Conservation (phyloP, 2,797 vertebrate genomes). For the Knipowitschia caucasica region DNA sequence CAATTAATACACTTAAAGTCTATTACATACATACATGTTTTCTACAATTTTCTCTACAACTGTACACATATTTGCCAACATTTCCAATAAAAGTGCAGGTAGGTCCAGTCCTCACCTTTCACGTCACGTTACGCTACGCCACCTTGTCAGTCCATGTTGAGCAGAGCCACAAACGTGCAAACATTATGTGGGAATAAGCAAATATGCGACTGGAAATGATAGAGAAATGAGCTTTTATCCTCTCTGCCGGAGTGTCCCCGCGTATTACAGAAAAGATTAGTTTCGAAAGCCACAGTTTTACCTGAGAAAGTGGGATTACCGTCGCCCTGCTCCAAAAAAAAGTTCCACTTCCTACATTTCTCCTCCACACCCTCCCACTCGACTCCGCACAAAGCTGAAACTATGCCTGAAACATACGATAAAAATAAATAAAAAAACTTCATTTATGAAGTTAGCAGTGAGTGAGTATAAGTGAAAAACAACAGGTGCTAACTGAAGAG, state of each 20-base stretch:
- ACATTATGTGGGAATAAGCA: neutral
- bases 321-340: slow-evolving; percentile 22
- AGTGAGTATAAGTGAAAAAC: neutral
- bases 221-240: neutral
- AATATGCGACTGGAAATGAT: too few relatives aligned
- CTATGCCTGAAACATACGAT: too few relatives aligned
- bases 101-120: slow-evolving; percentile 5
- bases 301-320: slow-evolving; percentile 2
- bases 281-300: neutral
- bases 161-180: neutral
- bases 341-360: slow-evolving; percentile 65
- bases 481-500: neutral
- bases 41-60: neutral
- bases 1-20: neutral
- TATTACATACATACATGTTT: too few relatives aligned
- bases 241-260: neutral
- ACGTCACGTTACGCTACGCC: too few relatives aligned
- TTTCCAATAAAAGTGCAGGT: neutral
- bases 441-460: too few relatives aligned
- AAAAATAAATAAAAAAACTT: too few relatives aligned
- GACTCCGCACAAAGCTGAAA: too few relatives aligned
- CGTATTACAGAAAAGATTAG: neutral
- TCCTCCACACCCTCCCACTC: slow-evolving; percentile 12
- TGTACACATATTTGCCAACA: neutral
- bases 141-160: neutral